Percentiles rank a stretch among this genome's conserved stretches.
phyloP scores from a whole-genome alignment of 2,888 invertebrate species.

The Heteromyza rotundicornis region DNA sequence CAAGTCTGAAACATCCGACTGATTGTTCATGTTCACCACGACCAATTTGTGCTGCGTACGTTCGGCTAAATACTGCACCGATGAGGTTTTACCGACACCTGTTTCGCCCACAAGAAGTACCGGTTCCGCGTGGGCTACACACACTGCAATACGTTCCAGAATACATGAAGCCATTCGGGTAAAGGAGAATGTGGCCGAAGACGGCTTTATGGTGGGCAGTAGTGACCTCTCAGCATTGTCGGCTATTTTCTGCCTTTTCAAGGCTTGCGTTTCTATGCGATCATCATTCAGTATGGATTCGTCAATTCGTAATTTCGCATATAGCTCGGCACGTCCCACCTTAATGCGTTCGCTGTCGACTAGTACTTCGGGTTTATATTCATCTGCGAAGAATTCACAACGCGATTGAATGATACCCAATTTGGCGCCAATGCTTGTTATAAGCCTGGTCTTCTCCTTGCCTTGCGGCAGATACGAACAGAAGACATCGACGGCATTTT shows the following conservation, averaged over 20 bases:
- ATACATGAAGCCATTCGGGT: slow-evolving; percentile 82
- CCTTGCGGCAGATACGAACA: slow-evolving; percentile 77
- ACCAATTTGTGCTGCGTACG: slow-evolving; percentile 83
- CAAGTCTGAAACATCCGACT: slow-evolving; percentile 95
- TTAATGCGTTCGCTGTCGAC: slow-evolving; percentile 66
- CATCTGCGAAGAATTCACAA: slow-evolving; percentile 79
- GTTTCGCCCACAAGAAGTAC: slow-evolving; percentile 97
- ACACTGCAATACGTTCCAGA: slow-evolving; percentile 87
- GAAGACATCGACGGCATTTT: slow-evolving; percentile 92
- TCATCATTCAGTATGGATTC: slow-evolving; percentile 22
- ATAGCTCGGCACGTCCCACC: slow-evolving; percentile 74
- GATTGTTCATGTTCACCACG: slow-evolving; percentile 99
- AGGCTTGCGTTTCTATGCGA: slow-evolving; percentile 26
- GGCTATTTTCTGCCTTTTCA: slow-evolving; percentile 50
- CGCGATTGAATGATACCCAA: slow-evolving; percentile 83
- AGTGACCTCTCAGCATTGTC: slow-evolving; percentile 35
- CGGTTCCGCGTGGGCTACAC: slow-evolving; percentile 83
- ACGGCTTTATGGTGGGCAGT: slow-evolving; percentile 23
- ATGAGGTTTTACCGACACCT: slow-evolving; percentile 97
- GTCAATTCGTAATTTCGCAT: slow-evolving; percentile 44
- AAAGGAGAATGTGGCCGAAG: slow-evolving; percentile 73
- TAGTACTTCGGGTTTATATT: slow-evolving; percentile 79
- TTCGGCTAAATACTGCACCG: slow-evolving; percentile 88
- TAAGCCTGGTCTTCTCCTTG: slow-evolving; percentile 71
- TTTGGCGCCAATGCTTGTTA: slow-evolving; percentile 77